Percentiles rank a stretch among this genome's conserved stretches.
Conservation (phyloP, 2,113 vertebrate species). For the Xenus cinereus region DNA sequence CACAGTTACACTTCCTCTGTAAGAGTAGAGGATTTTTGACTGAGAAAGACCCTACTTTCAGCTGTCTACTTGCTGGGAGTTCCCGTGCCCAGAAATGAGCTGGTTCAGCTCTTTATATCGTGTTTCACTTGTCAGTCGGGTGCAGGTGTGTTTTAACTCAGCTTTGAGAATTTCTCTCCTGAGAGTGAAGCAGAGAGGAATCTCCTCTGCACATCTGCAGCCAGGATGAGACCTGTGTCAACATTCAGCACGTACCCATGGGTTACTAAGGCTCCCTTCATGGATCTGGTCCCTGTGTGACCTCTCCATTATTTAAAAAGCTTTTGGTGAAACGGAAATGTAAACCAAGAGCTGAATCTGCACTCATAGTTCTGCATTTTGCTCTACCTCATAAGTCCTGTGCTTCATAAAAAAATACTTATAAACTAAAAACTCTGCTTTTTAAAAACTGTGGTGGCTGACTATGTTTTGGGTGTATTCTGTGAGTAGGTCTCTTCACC, state of each 20-base stretch:
- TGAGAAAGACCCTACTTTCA: neutral
- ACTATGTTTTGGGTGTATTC: neutral
- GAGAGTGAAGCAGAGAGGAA: rapidly evolving
- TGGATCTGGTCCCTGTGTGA: neutral
- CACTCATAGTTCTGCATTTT: neutral
- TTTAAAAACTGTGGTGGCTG: neutral
- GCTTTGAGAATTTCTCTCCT: neutral
- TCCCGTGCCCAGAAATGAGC: neutral
- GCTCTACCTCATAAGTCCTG: neutral
- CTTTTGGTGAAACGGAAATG: neutral
- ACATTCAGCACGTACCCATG: neutral
- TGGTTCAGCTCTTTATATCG: neutral
- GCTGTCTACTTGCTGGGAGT: neutral
- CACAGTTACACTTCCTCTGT: neutral
- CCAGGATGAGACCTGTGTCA: neutral
- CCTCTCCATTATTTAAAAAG: neutral
- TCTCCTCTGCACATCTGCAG: neutral
- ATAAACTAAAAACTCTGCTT: neutral
- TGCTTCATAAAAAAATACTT: neutral
- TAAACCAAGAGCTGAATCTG: neutral
- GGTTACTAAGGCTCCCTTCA: neutral
- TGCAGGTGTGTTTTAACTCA: neutral
- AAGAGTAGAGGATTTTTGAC: neutral
- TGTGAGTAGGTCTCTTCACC: neutral
- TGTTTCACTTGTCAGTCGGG: rapidly evolving